Base-by-base conservation (phyloP, 2,113 vertebrate species). In the Oxyruncus cristatus region DNA sequence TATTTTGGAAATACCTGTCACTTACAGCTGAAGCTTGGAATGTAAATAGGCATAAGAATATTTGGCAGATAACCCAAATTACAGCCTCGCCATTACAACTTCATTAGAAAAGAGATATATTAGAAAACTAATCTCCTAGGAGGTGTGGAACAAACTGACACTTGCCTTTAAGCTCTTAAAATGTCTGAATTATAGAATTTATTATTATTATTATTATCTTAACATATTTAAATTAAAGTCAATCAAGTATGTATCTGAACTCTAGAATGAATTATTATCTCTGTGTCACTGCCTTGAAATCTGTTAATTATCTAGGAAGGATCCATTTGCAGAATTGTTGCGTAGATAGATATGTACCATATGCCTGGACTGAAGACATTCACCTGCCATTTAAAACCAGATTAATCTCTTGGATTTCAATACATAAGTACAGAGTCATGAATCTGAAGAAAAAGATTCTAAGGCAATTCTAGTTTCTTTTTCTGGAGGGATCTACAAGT, bases 41-140 rank as follows among this genome's bases (percentile, higher is more conserved):
- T 72, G 61, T 72, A 90, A 94, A 90, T n/a, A 92, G 26, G 71
- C 52, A 68, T 86, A 81, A 72, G 85, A 94, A 91, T 52, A 78
- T 90, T 88, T 78, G 65, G 44, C 83, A 94, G 83, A 75, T 72
- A 96, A 96, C 55, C 63, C 76, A 91, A 92, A 95, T 96, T 92
- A 81, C 52, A 93, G 52, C 52, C 71, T 93, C 0, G 0, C 78
- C 82, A 80, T 39, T 71, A 61, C 39, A 47, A 55, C 90, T 86
- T 86, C 50, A 71, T 93, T 94, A 59, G 58, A 71, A 92, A 94
- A 59, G 21, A 93, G 46, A 83, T 63, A 77, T 42, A 88, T 79
- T 77, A 80, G 72, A 88, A 90, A 90, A 77, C 27, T 66, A 95
- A 84, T 89, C 44, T 84, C 46, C 72, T 52, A 77, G 55, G 77